Conservation (phyloP, 2,797 vertebrate genomes). For the Linurgus olivaceus region DNA sequence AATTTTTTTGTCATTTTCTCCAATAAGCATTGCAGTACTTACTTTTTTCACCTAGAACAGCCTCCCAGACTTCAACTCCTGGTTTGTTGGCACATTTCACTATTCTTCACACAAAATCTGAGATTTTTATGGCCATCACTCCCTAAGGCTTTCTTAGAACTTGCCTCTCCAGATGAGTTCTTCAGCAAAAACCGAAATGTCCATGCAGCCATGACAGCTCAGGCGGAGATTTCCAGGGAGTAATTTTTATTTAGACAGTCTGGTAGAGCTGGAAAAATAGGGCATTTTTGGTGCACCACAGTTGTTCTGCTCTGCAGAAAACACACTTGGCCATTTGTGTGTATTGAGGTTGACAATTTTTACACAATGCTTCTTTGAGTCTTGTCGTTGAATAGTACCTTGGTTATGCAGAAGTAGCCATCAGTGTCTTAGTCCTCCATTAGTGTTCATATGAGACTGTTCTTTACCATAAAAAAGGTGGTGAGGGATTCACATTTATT, state of each 20-base stretch:
- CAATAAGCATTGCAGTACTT: neutral
- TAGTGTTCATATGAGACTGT: neutral
- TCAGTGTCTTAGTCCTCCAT: neutral
- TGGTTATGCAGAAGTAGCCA: conserved; percentile 13
- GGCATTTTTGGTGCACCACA: neutral
- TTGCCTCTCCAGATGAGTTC: neutral
- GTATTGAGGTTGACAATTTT: neutral
- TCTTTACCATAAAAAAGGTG: neutral
- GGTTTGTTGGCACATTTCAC: neutral
- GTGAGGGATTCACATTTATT: conserved; percentile 27
- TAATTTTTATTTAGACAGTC: neutral
- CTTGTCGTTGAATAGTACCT: neutral
- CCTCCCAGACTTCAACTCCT: neutral
- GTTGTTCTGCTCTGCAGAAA: neutral
- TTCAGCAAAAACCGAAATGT: neutral
- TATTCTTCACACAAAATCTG: neutral
- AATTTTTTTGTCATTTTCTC: neutral
- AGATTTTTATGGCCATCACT: neutral
- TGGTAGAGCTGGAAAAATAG: neutral
- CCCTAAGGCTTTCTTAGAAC: neutral
- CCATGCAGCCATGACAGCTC: neutral
- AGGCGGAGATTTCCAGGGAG: neutral
- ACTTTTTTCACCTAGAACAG: neutral
- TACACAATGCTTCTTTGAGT: neutral
- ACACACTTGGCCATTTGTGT: neutral